Evolutionary conservation across 2,113 vertebrate species (phyloP), one percentile per base, ranked within the genome.

Genomic region (Pan paniscus): DNA sequence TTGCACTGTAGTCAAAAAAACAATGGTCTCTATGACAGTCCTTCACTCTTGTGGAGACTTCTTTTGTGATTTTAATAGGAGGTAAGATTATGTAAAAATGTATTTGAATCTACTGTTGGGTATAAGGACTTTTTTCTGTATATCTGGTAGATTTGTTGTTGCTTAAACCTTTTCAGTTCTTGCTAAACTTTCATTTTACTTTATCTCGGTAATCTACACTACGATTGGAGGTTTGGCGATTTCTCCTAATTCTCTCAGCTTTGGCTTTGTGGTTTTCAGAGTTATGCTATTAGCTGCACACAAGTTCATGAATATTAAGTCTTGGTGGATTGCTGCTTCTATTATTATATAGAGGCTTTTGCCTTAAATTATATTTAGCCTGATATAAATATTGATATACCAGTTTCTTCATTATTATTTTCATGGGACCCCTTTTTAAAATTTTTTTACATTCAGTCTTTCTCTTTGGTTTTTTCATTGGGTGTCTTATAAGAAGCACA

Each of bases 381-480:
- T 78, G 25, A 83, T 46, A 92, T 72, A 68, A 90, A 91, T 89
- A 89, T 55, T 95, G n/a, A 57, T 68, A 22, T 93, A 25, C 38
- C 17, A n/a, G 55, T 2, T 84, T 95, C 68, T n/a, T 83, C 67
- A n/a, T 68, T 82, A 14, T 93, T 68, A 84, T 84, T 87, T 93
- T 55, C 10, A 38, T 43, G 6, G 10, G 64, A 78, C 2, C 27
- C n/a, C 52, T n/a, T 91, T 91, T 88, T 92, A 18, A 6, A 13
- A 88, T 81, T 82, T 32, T 40, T 78, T 89, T 92, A 72, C 5
- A 46, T 75, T 90, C 12, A 75, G n/a, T 25, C 9, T 68, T 91
- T 64, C 5, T 93, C n/a, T 96, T 79, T 80, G 27, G 64, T 90
- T 79, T 96, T 94, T 97, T 78, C n/a, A 48, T 43, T 89, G 27